phyloP scores from a whole-genome alignment of 2,113 vertebrate genomes.

The Promerops cafer region DNA sequence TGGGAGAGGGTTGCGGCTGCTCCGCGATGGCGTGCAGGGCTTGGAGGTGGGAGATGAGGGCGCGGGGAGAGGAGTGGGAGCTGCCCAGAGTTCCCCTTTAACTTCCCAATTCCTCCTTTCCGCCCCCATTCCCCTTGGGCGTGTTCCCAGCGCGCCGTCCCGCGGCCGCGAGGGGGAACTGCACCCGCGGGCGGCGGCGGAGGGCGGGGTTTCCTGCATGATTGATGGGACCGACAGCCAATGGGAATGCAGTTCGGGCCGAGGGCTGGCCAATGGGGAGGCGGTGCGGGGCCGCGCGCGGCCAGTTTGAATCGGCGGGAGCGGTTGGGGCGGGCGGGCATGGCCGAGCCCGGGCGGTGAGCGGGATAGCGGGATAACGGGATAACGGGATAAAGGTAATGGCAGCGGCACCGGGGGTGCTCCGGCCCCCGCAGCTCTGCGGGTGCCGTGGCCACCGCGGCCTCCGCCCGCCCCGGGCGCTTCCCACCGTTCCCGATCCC shows the following conservation, averaged over 20 bases:
- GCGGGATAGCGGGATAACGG: neutral
- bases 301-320: neutral
- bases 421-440: neutral
- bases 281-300: neutral
- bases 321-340: neutral
- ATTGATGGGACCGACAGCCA: rapidly evolving
- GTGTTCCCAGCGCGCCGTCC: neutral
- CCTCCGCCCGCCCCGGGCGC: neutral
- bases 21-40: no score
- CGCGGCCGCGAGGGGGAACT: neutral
- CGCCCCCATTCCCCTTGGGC: rapidly evolving
- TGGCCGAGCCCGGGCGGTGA: neutral
- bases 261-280: neutral
- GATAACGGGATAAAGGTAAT: neutral
- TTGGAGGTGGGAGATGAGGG: no score
- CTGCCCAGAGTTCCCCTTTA: neutral
- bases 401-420: rapidly evolving
- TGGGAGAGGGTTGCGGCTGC: neutral
- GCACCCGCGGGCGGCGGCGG: no score
- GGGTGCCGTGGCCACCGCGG: neutral
- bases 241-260: no score
- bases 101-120: rapidly evolving
- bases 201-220: rapidly evolving
- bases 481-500: neutral
- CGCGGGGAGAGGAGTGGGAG: no score